A percentile compares a stretch with the other conserved stretches of the same genome.
phyloP scores from a whole-genome alignment of 2,113 vertebrate genomes.

The Dasyurus viverrinus region DNA sequence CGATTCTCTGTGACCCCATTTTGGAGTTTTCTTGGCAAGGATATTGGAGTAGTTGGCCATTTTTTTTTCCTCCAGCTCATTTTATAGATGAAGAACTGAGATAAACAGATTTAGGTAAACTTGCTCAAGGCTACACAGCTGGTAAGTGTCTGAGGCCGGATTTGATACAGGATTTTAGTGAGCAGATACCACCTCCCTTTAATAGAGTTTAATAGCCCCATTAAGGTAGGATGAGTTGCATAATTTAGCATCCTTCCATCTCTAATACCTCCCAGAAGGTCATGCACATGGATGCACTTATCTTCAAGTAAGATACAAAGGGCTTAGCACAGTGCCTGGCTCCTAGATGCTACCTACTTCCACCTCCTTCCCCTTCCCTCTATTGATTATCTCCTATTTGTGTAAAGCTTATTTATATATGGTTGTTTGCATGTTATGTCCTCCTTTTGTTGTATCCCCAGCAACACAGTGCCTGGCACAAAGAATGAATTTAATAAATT shows the following conservation, averaged over 20 bases:
- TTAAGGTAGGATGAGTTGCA: background rate
- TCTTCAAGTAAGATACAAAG: background rate
- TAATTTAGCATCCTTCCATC: background rate
- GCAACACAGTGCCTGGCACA: background rate
- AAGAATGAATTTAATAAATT: background rate
- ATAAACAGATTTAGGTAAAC: background rate
- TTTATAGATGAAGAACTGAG: background rate
- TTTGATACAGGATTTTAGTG: background rate
- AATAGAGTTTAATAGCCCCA: background rate
- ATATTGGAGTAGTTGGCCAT: background rate
- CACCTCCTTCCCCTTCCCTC: background rate
- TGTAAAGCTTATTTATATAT: background rate
- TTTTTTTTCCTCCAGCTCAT: background rate
- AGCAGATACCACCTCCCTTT: background rate
- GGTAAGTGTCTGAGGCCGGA: background rate
- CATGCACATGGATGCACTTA: background rate
- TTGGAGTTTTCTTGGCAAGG: background rate
- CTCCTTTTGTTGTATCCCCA: background rate
- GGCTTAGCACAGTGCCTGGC: background rate
- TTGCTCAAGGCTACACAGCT: background rate
- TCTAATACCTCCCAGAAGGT: background rate
- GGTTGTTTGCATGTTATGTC: background rate
- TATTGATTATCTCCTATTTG: background rate
- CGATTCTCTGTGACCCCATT: background rate
- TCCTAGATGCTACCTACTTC: background rate